Base-by-base conservation (phyloP, 2,797 vertebrate species). In the Sebastes vulpes region DNA sequence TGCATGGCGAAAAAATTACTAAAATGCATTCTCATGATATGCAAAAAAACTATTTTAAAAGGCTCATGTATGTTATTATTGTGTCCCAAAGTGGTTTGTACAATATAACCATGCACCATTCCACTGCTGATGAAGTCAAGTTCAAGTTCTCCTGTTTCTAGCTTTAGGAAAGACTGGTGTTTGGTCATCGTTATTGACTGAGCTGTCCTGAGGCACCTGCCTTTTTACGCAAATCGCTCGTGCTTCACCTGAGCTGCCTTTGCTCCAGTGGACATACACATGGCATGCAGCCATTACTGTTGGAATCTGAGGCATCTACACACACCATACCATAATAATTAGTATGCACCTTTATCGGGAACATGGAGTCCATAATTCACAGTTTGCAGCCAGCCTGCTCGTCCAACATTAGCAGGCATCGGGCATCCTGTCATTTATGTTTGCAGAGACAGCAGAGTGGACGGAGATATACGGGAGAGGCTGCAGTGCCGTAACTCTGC, bases 381-480 rank as follows among this genome's bases (percentile, higher is more conserved):
- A 50, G 50, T 32, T 52, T 67, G 46, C 53, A 52, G 59, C 48
- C 12, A 26, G 64, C 9, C 1, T 21, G 58, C 21, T 14, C 8
- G 21, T 66, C 5, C 3, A 64, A 14, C 23, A 59, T 25, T 35
- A 65, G 59, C 76, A 57, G 69, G n/a, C 38, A 26, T 79, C 31
- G 56, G 16, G 4, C 35, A 25, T 72, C 6, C 18, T 48, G 29
- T 68, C 48, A 16, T 23, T 14, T 59, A 35, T 61, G 70, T 53
- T 60, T 84, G 57, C 76, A 75, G 76, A 65, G 56, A 58, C 75
- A 9, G 67, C 66, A 29, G 29, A 77, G 64, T n/a, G 67, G 63
- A 79, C 14, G 10, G 35, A 38, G 79, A 89, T 90, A 74, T 61
- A 69, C 48, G 8, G 52, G 60, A 65, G 65, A 72, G 23, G 50